Conservation (phyloP, 1,140 invertebrate species). For the Cephus cinctus region DNA sequence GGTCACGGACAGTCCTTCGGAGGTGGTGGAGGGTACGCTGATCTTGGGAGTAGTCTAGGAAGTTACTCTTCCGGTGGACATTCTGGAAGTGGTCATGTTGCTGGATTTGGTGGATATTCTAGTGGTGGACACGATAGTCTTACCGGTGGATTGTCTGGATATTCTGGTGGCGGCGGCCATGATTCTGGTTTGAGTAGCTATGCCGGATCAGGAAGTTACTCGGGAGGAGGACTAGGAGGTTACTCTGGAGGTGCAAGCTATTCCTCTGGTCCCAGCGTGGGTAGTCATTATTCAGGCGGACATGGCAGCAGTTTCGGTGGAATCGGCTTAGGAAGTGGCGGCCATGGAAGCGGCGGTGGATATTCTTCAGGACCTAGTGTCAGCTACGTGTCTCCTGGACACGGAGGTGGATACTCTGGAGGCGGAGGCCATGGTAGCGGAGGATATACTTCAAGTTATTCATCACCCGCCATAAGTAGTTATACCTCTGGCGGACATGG, state of each 20-base stretch:
- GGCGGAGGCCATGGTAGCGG: conserved; percentile 3
- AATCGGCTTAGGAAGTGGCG: too few relatives aligned
- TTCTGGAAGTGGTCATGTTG: conserved; percentile 12
- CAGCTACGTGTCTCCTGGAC: background rate
- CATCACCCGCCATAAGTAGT: background rate
- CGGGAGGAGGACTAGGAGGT: conserved; percentile 2
- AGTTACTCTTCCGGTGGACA: conserved; percentile 14
- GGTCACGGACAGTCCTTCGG: background rate
- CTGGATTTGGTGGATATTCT: conserved; percentile 22
- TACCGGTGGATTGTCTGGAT: conserved; percentile 14
- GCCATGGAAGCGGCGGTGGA: background rate
- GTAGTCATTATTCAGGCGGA: too few relatives aligned
- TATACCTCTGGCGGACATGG: background rate
- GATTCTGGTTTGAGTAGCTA: conserved; percentile 12
- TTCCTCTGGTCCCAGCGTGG: background rate
- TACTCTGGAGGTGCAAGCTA: conserved; percentile 9
- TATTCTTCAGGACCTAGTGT: background rate
- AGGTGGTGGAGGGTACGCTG: conserved; percentile 2
- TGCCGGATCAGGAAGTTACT: conserved; percentile 1
- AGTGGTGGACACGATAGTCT: conserved; percentile 13
- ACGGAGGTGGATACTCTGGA: conserved; percentile 1
- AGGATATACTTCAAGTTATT: background rate
- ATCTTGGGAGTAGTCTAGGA: too few relatives aligned
- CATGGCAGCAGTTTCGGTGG: conserved; percentile 2
- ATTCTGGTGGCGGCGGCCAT: conserved; percentile 7